These are phyloP conservation scores for Peucedramus taeniatus DNA, from an alignment of 2,113 vertebrate species.

Conservation along the genomic window DNA sequence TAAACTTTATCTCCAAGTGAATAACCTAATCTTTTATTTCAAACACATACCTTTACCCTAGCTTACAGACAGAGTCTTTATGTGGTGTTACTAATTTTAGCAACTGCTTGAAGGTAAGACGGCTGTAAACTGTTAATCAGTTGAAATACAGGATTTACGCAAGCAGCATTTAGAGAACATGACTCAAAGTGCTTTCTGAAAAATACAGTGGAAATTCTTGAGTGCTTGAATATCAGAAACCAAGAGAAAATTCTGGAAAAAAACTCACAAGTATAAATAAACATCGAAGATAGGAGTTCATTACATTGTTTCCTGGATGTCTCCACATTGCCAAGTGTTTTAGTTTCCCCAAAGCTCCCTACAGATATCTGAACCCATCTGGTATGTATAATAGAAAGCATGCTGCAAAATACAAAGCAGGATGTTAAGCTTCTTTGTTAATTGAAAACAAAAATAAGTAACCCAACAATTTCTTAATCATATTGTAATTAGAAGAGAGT, in stretches of 20 bases:
- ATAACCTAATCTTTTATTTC: not conserved
- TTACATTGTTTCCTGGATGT: not conserved
- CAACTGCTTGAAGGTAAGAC: not conserved
- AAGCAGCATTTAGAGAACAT: not conserved
- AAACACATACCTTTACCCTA: not conserved
- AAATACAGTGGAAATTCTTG: not conserved
- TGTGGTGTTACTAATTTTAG: slow-evolving; percentile 17
- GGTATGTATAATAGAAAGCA: not conserved
- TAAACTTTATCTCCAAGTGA: not conserved
- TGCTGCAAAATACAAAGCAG: not conserved
- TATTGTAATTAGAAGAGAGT: not conserved
- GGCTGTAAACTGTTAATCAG: slow-evolving; percentile 19
- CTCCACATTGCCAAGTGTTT: not conserved
- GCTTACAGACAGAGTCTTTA: not conserved
- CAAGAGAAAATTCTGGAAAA: not conserved
- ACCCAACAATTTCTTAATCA: not conserved
- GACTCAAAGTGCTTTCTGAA: not conserved
- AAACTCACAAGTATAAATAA: not conserved
- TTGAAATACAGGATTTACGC: not conserved
- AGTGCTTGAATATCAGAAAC: not conserved
- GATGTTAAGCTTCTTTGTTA: not conserved
- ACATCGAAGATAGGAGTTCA: not conserved
- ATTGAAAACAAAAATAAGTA: not conserved
- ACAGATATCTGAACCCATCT: not conserved
- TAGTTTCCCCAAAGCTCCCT: not conserved